Conservation (phyloP, 2,888 invertebrate species). For the Acronicta leporina region DNA sequence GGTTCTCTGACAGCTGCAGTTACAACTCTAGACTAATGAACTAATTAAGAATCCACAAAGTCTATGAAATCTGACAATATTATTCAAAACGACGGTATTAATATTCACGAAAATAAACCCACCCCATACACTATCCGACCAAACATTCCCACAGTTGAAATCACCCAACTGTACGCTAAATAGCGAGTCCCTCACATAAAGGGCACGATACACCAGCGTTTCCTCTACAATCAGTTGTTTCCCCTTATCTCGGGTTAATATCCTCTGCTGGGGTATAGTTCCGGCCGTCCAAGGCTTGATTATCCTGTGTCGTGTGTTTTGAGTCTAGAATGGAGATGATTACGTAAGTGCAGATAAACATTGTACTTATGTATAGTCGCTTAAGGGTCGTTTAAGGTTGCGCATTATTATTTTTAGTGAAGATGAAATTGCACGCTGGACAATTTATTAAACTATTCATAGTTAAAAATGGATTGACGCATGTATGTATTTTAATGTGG, state of each 20-base stretch:
- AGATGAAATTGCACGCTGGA: too few species aligned
- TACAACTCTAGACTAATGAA: too few species aligned
- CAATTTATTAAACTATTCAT: too few species aligned
- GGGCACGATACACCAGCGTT: slow-evolving; percentile 43
- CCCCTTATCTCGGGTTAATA: slow-evolving; percentile 62
- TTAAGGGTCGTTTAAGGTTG: neutral
- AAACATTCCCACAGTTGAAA: slow-evolving; percentile 54
- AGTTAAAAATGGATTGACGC: too few species aligned
- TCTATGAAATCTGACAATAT: too few species aligned
- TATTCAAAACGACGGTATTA: neutral
- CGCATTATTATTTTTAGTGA: neutral
- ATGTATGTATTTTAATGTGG: too few species aligned
- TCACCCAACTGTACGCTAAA: slow-evolving; percentile 48
- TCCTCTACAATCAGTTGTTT: slow-evolving; percentile 62
- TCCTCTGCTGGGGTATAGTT: slow-evolving; percentile 60
- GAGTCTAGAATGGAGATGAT: slow-evolving; percentile 30
- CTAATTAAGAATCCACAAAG: too few species aligned
- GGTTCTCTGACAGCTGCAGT: too few species aligned
- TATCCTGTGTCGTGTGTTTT: slow-evolving; percentile 46
- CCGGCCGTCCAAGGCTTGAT: slow-evolving; percentile 55
- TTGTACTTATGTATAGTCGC: neutral
- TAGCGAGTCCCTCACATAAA: slow-evolving; percentile 39
- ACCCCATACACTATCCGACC: slow-evolving; percentile 23
- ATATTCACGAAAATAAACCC: slow-evolving; percentile 15
- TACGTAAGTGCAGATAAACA: slow-evolving; percentile 10